A percentile compares a stretch with the other conserved stretches of the same genome.
Conservation (phyloP, 2,797 vertebrate genomes). For the Zenarchopterus dispar region DNA sequence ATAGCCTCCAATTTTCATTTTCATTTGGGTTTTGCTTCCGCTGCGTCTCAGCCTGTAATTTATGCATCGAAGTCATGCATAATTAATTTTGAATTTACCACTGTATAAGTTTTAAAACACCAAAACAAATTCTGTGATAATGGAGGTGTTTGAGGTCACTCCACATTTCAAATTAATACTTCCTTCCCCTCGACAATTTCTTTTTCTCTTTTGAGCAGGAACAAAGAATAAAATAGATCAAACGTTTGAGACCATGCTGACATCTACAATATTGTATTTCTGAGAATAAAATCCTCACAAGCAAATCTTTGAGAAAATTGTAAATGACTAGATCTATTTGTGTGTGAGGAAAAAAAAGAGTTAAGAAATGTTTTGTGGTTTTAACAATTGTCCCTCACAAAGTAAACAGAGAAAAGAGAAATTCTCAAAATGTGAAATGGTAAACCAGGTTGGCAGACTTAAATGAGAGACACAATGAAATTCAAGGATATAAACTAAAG, state of each 20-base stretch:
- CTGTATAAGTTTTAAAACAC: conserved; percentile 80
- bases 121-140: conserved; percentile 80
- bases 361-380: too few relatives aligned
- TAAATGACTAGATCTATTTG: too few relatives aligned
- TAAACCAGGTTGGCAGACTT: too few relatives aligned
- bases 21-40: conserved; percentile 53
- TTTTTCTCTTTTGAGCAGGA: conserved; percentile 20
- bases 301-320: too few relatives aligned
- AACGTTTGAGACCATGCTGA: conserved; percentile 17
- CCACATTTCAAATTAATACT: conserved; percentile 70
- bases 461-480: too few relatives aligned
- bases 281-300: not conserved
- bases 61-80: conserved; percentile 87
- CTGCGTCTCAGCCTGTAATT: conserved; percentile 70
- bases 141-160: conserved; percentile 73
- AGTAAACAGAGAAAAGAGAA: too few relatives aligned
- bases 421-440: too few relatives aligned
- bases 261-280: conserved; percentile 20
- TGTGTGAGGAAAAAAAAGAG: too few relatives aligned
- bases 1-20: conserved; percentile 80
- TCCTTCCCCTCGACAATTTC: conserved; percentile 4
- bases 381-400: too few relatives aligned
- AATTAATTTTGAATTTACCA: conserved; percentile 86
- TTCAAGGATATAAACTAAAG: too few relatives aligned
- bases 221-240: conserved; percentile 33